phyloP scores from a whole-genome alignment of 2,113 vertebrate species.

The Mirza zaza region DNA sequence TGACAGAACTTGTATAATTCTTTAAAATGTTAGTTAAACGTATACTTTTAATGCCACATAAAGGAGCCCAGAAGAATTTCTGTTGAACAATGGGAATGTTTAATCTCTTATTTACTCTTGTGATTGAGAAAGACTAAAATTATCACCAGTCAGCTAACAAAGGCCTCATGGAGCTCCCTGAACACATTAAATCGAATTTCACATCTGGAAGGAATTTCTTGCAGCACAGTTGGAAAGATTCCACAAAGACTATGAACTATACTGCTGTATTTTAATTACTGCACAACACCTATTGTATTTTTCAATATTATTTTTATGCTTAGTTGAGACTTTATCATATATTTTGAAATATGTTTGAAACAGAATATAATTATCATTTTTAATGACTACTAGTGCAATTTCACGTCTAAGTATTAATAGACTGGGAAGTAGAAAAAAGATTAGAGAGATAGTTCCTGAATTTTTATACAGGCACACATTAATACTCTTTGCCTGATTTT shows the following conservation, averaged over 20 bases:
- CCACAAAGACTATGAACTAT: conserved; percentile 32
- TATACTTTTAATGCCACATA: background rate
- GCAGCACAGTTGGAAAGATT: conserved; percentile 6
- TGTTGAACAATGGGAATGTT: conserved; percentile 45
- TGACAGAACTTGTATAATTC: background rate
- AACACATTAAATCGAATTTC: conserved; percentile 31
- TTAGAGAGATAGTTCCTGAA: conserved; percentile 39
- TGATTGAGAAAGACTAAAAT: conserved; percentile 48
- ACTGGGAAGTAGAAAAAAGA: conserved; percentile 66
- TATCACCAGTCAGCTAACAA: conserved; percentile 15
- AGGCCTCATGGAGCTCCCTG: conserved; percentile 7
- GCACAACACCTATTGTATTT: conserved; percentile 27
- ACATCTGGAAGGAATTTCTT: background rate
- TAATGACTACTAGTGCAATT: conserved; percentile 73
- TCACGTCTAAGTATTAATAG: conserved; percentile 24
- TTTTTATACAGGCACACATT: background rate
- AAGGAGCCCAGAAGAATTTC: conserved; percentile 20
- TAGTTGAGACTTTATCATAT: conserved; percentile 67
- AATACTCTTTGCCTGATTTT: conserved; percentile 28
- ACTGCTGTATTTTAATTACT: conserved; percentile 36
- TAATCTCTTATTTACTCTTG: conserved; percentile 42
- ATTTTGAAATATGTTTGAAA: conserved; percentile 78
- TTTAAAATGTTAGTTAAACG: conserved; percentile 25
- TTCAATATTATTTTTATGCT: conserved; percentile 63
- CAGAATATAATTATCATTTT: conserved; percentile 72